phyloP scores from a whole-genome alignment of 2,888 invertebrate genomes.

The Diarsia mendica region DNA sequence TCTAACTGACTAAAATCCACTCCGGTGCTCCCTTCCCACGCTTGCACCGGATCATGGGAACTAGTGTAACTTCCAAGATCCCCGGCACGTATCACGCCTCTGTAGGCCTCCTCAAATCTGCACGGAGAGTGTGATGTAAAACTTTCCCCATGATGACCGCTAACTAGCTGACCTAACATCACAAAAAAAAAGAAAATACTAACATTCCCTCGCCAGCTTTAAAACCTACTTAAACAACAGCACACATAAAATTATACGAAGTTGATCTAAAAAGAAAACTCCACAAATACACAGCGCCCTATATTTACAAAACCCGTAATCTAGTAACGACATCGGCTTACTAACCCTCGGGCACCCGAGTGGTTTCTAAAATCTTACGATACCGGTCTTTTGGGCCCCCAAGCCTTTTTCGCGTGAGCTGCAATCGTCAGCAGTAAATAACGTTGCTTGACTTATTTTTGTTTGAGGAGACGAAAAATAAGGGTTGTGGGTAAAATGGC shows the following conservation, averaged over 20 bases:
- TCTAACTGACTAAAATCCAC: too few relatives aligned
- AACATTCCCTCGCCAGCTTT: not conserved
- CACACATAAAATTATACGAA: slow-evolving; percentile 34
- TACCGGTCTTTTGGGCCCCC: slow-evolving; percentile 66
- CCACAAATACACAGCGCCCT: slow-evolving; percentile 29
- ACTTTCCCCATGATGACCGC: too few relatives aligned
- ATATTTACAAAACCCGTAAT: slow-evolving; percentile 54
- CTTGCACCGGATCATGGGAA: too few relatives aligned
- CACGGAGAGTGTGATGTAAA: too few relatives aligned
- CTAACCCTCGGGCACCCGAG: slow-evolving; percentile 69
- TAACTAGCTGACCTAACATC: not conserved
- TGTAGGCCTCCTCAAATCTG: too few relatives aligned
- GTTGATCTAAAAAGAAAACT: slow-evolving; percentile 32
- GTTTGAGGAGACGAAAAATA: slow-evolving; percentile 19
- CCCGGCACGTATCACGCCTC: too few relatives aligned
- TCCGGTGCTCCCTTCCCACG: too few relatives aligned
- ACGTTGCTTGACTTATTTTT: slow-evolving; percentile 26
- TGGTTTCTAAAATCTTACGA: slow-evolving; percentile 76
- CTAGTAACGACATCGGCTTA: slow-evolving; percentile 63
- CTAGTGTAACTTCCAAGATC: too few relatives aligned
- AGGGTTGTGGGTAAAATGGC: slow-evolving; percentile 15
- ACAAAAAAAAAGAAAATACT: not conserved
- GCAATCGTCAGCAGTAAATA: slow-evolving; percentile 54
- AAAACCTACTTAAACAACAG: slow-evolving; percentile 8
- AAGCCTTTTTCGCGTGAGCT: slow-evolving; percentile 56